phyloP scores from a whole-genome alignment of 1,140 invertebrate genomes.

The Rhopalosiphum maidis region DNA sequence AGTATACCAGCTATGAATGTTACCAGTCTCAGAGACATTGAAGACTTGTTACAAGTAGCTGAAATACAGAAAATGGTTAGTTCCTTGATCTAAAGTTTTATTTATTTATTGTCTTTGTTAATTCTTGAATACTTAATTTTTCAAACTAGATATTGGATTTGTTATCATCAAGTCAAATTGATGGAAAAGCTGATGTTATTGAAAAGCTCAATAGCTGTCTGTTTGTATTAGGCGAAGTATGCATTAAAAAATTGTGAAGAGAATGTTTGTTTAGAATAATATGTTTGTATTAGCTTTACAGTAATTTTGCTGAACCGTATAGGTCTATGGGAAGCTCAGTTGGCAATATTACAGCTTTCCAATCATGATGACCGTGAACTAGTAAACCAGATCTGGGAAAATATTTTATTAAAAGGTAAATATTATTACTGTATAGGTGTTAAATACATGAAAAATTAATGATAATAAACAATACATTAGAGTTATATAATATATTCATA shows the following conservation, averaged over 20 bases:
- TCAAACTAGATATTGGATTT: constrained; percentile 51
- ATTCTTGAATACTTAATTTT: neutral
- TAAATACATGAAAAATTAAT: neutral
- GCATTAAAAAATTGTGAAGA: constrained; percentile 39
- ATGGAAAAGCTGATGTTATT: constrained; percentile 60
- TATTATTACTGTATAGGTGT: neutral
- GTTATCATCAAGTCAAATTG: constrained; percentile 17
- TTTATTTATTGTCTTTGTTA: neutral
- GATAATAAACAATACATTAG: neutral
- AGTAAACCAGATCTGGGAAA: constrained; percentile 80
- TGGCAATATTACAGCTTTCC: constrained; percentile 84
- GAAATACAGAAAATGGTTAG: constrained; percentile 74
- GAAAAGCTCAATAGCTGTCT: constrained; percentile 67
- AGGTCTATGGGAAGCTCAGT: constrained; percentile 84
- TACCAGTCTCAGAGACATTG: constrained; percentile 56
- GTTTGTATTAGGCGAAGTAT: constrained; percentile 66
- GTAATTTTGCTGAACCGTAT: constrained; percentile 82
- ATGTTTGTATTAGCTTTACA: constrained; percentile 72
- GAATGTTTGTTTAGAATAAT: neutral
- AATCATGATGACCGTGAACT: constrained; percentile 75
- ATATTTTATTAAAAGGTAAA: constrained; percentile 72
- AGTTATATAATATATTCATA: neutral
- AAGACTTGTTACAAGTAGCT: constrained; percentile 66
- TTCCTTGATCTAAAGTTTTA: neutral
- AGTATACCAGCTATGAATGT: constrained; percentile 49